A percentile compares a stretch with the other conserved stretches of the same genome.
Evolutionary conservation across 2,113 vertebrate species (phyloP).

Genomic region (Archilochus colubris): DNA sequence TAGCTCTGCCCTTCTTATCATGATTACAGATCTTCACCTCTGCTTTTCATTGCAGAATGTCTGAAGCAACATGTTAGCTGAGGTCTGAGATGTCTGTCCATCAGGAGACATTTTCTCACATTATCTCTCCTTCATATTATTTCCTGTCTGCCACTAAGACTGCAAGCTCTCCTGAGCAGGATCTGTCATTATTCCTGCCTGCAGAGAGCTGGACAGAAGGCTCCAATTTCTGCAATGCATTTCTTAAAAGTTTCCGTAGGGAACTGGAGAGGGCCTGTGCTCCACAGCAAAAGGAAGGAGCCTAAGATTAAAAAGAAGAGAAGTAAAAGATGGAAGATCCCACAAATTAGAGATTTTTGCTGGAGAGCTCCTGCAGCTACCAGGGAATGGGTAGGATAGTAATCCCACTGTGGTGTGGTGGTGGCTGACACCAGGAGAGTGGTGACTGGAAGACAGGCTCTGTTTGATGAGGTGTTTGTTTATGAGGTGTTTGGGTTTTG

Average conservation of each 20-base stretch:
- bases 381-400: not conserved
- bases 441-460: not conserved
- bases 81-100: not conserved
- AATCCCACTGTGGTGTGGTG: not conserved
- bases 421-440: not conserved
- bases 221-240: not conserved
- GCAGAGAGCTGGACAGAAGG: not conserved
- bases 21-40: not conserved
- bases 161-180: not conserved
- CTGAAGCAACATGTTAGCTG: not conserved
- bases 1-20: not conserved
- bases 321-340: not conserved
- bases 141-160: not conserved
- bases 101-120: not conserved
- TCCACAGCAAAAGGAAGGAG: not conserved
- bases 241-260: not conserved
- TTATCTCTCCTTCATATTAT: not conserved
- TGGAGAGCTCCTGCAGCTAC: not conserved
- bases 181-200: not conserved
- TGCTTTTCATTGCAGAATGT: not conserved
- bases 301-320: not conserved
- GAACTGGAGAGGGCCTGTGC: accelerated
- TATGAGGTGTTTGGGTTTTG: no score
- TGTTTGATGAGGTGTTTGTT: not conserved
- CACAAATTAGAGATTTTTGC: not conserved